Evolutionary conservation across 2,113 vertebrate genomes (phyloP).

Genomic region (Ctenodactylus gundi): DNA sequence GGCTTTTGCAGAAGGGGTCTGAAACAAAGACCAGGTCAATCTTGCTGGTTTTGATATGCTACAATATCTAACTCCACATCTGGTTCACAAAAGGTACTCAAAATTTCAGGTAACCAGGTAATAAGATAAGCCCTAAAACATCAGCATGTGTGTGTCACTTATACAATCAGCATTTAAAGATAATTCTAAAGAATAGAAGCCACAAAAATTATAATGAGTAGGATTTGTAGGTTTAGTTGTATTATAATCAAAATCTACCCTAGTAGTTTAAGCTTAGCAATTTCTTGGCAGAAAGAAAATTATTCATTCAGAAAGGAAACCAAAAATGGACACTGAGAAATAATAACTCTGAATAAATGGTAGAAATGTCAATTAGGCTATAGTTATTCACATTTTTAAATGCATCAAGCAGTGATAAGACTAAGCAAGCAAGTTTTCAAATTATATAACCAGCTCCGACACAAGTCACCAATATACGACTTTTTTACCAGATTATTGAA

Average conservation of each 20-base stretch:
- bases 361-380: conserved; percentile 22
- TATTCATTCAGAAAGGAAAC: neutral
- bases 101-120: neutral
- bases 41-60: neutral
- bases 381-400: conserved; percentile 54
- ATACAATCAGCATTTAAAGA: neutral
- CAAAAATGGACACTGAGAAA: neutral
- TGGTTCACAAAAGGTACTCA: neutral
- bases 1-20: neutral
- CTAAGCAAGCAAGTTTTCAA: neutral
- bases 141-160: too few relatives aligned
- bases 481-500: conserved; percentile 18
- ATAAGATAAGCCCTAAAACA: neutral
- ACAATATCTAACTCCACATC: neutral
- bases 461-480: neutral
- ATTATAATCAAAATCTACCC: neutral
- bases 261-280: neutral
- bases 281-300: conserved; percentile 28
- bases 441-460: neutral
- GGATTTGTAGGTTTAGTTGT: neutral
- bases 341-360: neutral
- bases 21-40: neutral
- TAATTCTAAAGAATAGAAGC: neutral
- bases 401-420: neutral
- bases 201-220: neutral